Evolutionary conservation across 2,113 vertebrate genomes (phyloP), one percentile per base, ranked within the genome.

Genomic region (Tupaia chinensis): DNA sequence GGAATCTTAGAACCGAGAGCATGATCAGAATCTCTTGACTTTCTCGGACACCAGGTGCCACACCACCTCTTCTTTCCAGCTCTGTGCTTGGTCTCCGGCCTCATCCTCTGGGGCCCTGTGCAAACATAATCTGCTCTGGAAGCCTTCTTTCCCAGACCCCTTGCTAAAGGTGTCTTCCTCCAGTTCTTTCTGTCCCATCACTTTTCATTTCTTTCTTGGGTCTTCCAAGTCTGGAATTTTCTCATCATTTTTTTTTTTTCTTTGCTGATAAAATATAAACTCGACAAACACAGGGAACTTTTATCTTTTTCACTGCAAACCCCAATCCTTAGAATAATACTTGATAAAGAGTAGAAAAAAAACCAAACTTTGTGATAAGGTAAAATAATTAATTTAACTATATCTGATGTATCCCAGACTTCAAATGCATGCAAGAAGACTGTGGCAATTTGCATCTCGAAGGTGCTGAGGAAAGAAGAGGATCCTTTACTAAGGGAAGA

Each of bases 161-260:
- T 72, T 54, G 3, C 16, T 20, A 16, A 9, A 84, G 70, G 22
- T 3, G 27, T 8, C n/a, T 29, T 65, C 34, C 15, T 23, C 44
- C 1, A 7, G 7, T 7, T 76, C n/a, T 17, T 0, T 1, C n/a
- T 0, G 12, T 6, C 54, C 20, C n/a, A 3, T 5, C 10, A 19
- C 15, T 22, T 84, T 25, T 23, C 29, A 17, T 32, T 76, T 60
- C 32, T 56, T 82, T 58, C 84, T 22, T 9, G 1, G 7, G 14
- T 10, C 23, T 56, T 84, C 56, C 3, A 20, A 29, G 14, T 68
- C 88, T 56, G 0, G 4, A 2, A 22, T 70, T 65, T 68, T 66
- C 74, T 90, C 79, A 60, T 91, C 22, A 9, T 44, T 63, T 89
- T 29, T 69, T n/a, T 60, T n/a, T 69, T 54, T 85, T 73, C 63